A percentile compares a stretch with the other conserved stretches of the same genome.
phyloP scores from a whole-genome alignment of 2,797 vertebrate genomes.

The Rhinophrynus dorsalis region DNA sequence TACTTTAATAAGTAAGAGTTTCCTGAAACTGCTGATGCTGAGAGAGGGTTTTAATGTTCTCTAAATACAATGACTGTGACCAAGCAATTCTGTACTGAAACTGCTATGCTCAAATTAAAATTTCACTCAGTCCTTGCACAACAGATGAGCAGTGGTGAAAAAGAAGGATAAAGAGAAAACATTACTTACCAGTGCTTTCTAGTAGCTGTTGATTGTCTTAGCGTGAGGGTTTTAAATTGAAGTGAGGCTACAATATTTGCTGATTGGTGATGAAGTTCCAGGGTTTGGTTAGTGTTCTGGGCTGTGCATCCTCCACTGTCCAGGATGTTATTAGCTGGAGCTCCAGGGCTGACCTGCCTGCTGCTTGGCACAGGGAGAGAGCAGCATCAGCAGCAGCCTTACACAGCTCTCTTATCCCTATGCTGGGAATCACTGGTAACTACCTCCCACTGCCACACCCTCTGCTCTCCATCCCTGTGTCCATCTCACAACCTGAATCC shows the following conservation, averaged over 20 bases:
- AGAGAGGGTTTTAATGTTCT: too few species aligned
- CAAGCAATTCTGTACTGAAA: too few species aligned
- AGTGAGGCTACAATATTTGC: not conserved
- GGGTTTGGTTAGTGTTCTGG: not conserved
- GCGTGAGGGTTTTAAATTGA: not conserved
- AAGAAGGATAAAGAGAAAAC: not conserved
- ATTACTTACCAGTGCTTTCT: constrained; percentile 41
- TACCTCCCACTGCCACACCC: constrained; percentile 43
- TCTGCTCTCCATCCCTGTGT: not conserved
- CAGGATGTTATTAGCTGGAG: not conserved
- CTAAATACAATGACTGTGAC: too few species aligned
- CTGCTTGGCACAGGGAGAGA: constrained; percentile 11
- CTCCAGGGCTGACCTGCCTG: constrained; percentile 8
- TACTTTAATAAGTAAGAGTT: too few species aligned
- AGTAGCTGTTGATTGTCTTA: not conserved
- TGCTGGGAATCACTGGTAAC: constrained; percentile 21
- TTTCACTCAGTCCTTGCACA: too few species aligned
- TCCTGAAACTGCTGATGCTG: too few species aligned
- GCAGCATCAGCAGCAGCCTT: constrained; percentile 19
- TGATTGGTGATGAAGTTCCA: not conserved
- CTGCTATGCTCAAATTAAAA: too few species aligned
- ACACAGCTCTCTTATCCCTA: not conserved
- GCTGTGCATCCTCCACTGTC: constrained; percentile 16
- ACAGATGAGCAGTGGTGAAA: not conserved
- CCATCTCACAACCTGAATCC: constrained; percentile 21